These are phyloP conservation scores for Sinopyrophorus schimmeli DNA, from an alignment of 2,888 invertebrate species.

Conservation along the genomic window DNA sequence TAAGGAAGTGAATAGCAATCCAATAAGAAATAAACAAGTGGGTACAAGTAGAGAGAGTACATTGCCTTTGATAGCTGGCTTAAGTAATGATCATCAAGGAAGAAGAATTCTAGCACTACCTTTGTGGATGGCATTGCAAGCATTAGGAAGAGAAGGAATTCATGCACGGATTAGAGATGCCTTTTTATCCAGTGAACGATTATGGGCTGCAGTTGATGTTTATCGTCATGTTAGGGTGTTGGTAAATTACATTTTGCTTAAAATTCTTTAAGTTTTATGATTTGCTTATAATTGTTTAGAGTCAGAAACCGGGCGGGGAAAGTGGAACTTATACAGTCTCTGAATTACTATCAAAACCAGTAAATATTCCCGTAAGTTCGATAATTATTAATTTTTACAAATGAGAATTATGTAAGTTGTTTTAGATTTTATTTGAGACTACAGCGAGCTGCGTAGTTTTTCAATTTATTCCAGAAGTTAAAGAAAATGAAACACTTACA, in stretches of 20 bases:
- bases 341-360: constrained; percentile 65
- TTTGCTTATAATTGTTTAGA: constrained; percentile 57
- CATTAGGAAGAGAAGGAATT: constrained; percentile 72
- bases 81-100: constrained; percentile 57
- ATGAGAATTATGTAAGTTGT: constrained; percentile 34
- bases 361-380: constrained; percentile 63
- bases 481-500: constrained; percentile 55
- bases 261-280: neutral
- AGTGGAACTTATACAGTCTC: constrained; percentile 64
- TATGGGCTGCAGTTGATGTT: constrained; percentile 64
- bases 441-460: constrained; percentile 86
- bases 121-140: constrained; percentile 80
- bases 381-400: neutral
- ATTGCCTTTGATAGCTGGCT: constrained; percentile 63
- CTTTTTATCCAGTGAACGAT: constrained; percentile 70
- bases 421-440: constrained; percentile 69
- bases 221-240: constrained; percentile 70
- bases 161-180: constrained; percentile 72
- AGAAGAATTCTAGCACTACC: constrained; percentile 76
- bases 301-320: constrained; percentile 78
- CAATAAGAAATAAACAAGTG: constrained; percentile 44
- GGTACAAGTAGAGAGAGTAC: constrained; percentile 60
- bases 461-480: constrained; percentile 73
- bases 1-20: constrained; percentile 40
- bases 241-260: constrained; percentile 57